These are phyloP conservation scores for Yasuhikotakia modesta DNA, from an alignment of 2,797 vertebrate species.

Conservation along the genomic window DNA sequence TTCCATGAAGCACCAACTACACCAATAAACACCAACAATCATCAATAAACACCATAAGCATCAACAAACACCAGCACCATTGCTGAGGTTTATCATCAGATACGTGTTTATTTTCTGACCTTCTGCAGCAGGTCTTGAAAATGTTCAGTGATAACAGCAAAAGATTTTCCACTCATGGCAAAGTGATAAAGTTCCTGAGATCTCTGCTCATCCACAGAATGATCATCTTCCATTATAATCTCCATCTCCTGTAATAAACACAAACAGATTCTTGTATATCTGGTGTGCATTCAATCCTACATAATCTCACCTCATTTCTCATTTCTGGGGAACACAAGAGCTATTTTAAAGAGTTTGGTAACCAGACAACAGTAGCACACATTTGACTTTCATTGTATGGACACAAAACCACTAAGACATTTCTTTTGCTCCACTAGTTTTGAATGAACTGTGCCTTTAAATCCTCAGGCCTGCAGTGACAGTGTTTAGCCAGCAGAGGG, in stretches of 20 bases:
- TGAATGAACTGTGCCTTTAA: too few species aligned
- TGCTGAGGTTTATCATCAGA: background rate
- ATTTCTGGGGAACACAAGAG: too few species aligned
- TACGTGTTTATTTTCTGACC: constrained; percentile 69
- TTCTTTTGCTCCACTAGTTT: too few species aligned
- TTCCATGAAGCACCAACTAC: constrained; percentile 92
- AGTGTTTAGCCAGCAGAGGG: constrained; percentile 46
- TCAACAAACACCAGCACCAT: background rate
- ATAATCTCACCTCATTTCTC: too few species aligned
- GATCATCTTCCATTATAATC: constrained; percentile 83
- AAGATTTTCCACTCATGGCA: constrained; percentile 97
- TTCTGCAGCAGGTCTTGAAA: constrained; percentile 96
- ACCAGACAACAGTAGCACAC: too few species aligned
- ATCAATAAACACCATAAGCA: too few species aligned
- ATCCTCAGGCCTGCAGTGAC: background rate
- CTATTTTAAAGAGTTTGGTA: too few species aligned
- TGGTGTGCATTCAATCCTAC: too few species aligned
- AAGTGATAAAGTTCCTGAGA: constrained; percentile 86
- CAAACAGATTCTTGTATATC: too few species aligned
- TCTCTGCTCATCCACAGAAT: constrained; percentile 77
- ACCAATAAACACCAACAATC: constrained; percentile 50
- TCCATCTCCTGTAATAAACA: too few species aligned
- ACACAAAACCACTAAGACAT: too few species aligned
- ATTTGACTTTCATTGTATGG: too few species aligned
- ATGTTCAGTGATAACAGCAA: constrained; percentile 90